Evolutionary conservation across 2,888 invertebrate genomes (phyloP).

Genomic region (Hermaeophaga mercurialis): DNA sequence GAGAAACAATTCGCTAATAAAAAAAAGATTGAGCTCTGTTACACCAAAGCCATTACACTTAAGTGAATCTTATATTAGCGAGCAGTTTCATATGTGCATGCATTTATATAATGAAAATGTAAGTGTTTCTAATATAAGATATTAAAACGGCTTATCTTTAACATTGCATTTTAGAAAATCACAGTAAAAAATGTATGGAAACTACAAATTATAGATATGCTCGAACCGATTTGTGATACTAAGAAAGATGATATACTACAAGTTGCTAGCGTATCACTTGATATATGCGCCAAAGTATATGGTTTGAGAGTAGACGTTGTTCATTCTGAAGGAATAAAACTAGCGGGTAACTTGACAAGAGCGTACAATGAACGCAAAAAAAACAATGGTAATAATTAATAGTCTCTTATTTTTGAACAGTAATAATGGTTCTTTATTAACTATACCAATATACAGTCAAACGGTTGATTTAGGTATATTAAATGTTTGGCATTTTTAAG

Average conservation of each 20-base stretch:
- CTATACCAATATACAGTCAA: background rate
- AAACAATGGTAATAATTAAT: no score
- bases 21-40: conserved; percentile 34
- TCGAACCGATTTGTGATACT: conserved; percentile 72
- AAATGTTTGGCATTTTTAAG: no score
- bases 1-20: conserved; percentile 36
- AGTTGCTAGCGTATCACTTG: conserved; percentile 84
- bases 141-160: background rate
- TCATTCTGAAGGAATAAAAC: conserved; percentile 78
- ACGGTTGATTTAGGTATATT: background rate
- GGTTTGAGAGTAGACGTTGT: conserved; percentile 87
- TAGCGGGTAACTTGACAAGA: conserved; percentile 69
- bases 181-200: conserved; percentile 89
- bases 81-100: conserved; percentile 76
- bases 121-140: conserved; percentile 46
- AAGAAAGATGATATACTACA: conserved; percentile 75
- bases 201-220: conserved; percentile 83
- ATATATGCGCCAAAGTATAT: conserved; percentile 76
- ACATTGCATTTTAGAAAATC: conserved; percentile 72
- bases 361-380: no score
- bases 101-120: conserved; percentile 83
- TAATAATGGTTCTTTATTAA: no score
- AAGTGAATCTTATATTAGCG: conserved; percentile 61
- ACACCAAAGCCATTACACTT: conserved; percentile 19
- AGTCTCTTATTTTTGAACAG: no score